phyloP scores from a whole-genome alignment of 2,797 vertebrate species.

The Erpetoichthys calabaricus region DNA sequence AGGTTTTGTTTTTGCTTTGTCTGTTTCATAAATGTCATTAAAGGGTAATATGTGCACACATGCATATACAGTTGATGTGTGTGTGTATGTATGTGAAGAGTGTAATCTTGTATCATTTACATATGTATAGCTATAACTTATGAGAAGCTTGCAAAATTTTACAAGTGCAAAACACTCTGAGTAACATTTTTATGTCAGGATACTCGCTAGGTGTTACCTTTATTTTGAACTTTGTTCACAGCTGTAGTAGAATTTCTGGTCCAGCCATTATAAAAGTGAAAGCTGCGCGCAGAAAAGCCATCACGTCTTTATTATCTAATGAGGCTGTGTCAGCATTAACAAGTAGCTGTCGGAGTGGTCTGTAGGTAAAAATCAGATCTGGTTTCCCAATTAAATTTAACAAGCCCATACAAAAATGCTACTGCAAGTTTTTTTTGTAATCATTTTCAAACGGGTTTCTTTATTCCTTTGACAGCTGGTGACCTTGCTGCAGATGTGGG shows the following conservation, averaged over 20 bases:
- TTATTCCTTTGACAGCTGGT: conserved; percentile 38
- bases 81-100: conserved; percentile 4
- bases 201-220: too few relatives aligned
- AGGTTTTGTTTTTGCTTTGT: too few relatives aligned
- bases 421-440: background rate
- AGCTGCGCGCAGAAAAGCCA: background rate
- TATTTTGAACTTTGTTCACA: background rate
- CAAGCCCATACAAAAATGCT: background rate
- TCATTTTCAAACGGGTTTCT: conserved; percentile 10
- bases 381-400: conserved; percentile 9
- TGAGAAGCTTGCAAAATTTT: conserved; percentile 16
- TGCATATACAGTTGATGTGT: too few relatives aligned
- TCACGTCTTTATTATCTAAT: background rate
- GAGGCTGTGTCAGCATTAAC: background rate
- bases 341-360: background rate
- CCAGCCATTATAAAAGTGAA: background rate
- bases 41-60: background rate
- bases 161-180: conserved; percentile 20
- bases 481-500: conserved; percentile 53
- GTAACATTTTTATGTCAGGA: conserved; percentile 18
- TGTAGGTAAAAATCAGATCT: background rate
- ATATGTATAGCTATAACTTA: too few relatives aligned
- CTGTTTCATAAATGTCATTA: conserved; percentile 7
- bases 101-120: too few relatives aligned
- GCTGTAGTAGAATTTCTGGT: too few relatives aligned